Evolutionary conservation across 2,797 vertebrate genomes (phyloP).

Genomic region (Alectoris magna): DNA sequence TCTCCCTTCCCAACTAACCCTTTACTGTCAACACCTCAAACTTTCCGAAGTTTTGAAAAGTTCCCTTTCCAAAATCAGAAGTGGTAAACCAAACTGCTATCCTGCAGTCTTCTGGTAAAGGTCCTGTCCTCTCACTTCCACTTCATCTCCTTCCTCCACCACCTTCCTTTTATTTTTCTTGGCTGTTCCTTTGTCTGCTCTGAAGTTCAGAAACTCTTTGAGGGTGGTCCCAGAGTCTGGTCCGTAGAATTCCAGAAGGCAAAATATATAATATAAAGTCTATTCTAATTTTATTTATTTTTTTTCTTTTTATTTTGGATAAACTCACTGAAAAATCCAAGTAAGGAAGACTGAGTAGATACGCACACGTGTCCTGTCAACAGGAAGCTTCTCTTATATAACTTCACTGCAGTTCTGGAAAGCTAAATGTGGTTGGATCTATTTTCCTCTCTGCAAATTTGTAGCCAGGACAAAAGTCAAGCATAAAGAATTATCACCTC

Average conservation of each 20-base stretch:
- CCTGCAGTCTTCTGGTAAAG: not conserved
- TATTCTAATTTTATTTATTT: not conserved
- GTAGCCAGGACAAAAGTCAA: constrained; percentile 6
- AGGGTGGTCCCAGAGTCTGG: not conserved
- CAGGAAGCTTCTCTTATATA: constrained; percentile 68
- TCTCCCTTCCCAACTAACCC: constrained; percentile 31
- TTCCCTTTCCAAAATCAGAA: not conserved
- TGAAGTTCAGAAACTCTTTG: not conserved
- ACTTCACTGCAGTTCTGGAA: constrained; percentile 47
- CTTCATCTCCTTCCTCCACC: not conserved
- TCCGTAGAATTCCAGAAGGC: not conserved
- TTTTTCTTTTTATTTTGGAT: not conserved
- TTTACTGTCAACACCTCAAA: not conserved
- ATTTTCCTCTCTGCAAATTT: constrained; percentile 43
- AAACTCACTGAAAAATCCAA: not conserved
- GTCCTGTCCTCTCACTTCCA: not conserved
- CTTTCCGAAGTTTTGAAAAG: not conserved
- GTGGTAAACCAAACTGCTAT: not conserved
- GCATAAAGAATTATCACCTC: not conserved
- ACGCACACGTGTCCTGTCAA: constrained; percentile 52
- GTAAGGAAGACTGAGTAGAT: constrained; percentile 9
- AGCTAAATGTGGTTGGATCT: not conserved
- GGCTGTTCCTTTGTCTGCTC: not conserved
- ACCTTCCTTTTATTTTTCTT: constrained; percentile 30
- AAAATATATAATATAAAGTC: not conserved